Evolutionary conservation across 2,888 invertebrate species (phyloP), one percentile per base, ranked within the genome.

Genomic region (Cheilosia soror): DNA sequence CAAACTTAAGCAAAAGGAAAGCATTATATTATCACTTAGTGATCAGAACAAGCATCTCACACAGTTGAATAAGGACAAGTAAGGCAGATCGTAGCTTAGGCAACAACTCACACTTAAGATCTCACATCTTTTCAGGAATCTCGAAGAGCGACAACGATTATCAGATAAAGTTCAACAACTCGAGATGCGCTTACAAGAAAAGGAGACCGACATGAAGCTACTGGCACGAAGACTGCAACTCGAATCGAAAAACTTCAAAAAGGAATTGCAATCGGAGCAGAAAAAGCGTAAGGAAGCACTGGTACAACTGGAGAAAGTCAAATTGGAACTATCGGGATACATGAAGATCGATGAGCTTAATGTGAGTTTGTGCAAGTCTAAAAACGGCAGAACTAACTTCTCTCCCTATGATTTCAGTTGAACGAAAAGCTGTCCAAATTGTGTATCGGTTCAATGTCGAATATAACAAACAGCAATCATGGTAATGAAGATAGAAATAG

Each of bases 141-240:
- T 97, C 7, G 94, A 93, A 13, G 96, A 96, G 88, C 94, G 96
- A 27, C 96, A 96, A 89, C 95, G 95, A 88, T 93, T 97, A 7
- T 94, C 95, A 79, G 93, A 94, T 6, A 95, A 95, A 90, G 91
- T 95, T 57, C 91, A 93, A 4, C 93, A 95, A 42, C 90, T 95
- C 20, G 93, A 94, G 25, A 90, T 92, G 0, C 94, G 93, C 60
- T 84, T 94, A 20, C 93, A 93, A 5, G 94, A 94, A 73, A 94
- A 94, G 79, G 95, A 96, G 87, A 94, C 93, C 49, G 95, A 95
- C 77, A 94, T 95, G 79, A 94, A 93, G 80, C 93, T 94, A 87
- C 93, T 97, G 84, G 95, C 96, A 76, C 94, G 96, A 53, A 95
- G 95, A 88, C 91, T 96, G 13, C 93, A 94, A 77, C 92, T 97